Evolutionary conservation across 2,797 vertebrate species (phyloP), one percentile per base, ranked within the genome.

Genomic region (Alectoris magna): DNA sequence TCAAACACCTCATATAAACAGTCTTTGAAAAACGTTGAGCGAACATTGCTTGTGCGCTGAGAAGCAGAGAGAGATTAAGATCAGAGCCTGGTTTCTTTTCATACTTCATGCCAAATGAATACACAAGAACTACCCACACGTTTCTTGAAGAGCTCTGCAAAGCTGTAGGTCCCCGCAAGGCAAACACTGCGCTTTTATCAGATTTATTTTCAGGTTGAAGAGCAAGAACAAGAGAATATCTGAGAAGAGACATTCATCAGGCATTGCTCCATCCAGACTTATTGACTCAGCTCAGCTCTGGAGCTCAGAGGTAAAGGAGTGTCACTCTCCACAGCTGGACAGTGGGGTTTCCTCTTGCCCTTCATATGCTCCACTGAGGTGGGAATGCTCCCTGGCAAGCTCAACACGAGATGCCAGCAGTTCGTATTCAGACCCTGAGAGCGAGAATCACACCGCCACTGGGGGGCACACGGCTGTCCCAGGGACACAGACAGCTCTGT

Each of bases 1-100:
- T 99, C 99, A 78, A 99, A 99, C 96, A 99, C 99, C 96, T 99
- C 99, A 0, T 99, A 99, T 11, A 99, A 98, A 93, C 99, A 99
- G 98, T 99, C 99, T 95, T 99, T 99, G 97, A 99, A 99, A 97
- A 99, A 99, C 3, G 99, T 99, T 86, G 99, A 99, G 56, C 99
- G 98, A 59, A 99, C 98, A 14, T 99, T 99, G 92, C 99, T 99
- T 13, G 99, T 99, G 96, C 98, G 98, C 99, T 99, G 97, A 22
- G 77, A 49, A 96, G 59, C 53, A 43, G 87, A 95, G 87, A 92
- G 34, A 93, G 62, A 68, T 2, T 3, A 26, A 81, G 73, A 36
- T 96, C 87, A 94, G 76, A 71, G 49, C 17, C 3, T 0, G 1
- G 31, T 36, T 79, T 8, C 6, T 70, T 48, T 8, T 1, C 9